Conservation (phyloP, 23 tunicate species). For the Halocynthia roretzi region DNA sequence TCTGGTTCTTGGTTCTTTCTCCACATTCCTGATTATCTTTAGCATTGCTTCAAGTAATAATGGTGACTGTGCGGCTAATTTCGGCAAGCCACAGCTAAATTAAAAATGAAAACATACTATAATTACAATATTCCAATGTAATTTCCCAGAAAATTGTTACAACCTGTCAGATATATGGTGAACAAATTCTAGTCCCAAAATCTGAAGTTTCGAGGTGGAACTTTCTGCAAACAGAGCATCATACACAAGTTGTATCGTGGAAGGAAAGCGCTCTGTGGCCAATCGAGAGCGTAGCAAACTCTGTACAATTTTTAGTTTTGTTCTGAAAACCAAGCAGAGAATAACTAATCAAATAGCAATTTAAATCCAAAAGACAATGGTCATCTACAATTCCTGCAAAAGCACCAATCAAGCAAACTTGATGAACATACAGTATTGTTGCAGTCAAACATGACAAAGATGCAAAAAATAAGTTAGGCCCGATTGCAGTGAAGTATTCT, state of each 20-base stretch:
- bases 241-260: conserved; percentile 50
- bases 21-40: conserved; percentile 36
- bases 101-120: neutral
- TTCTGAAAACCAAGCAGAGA: conserved; percentile 19
- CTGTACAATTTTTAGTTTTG: conserved; percentile 54
- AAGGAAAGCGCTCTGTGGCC: conserved; percentile 54
- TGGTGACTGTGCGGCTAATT: conserved; percentile 29
- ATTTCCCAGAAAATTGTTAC: neutral
- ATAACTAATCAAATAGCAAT: neutral
- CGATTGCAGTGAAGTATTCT: no score
- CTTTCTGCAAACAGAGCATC: conserved; percentile 71
- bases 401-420: no score
- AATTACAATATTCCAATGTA: neutral
- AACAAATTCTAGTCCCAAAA: conserved; percentile 55
- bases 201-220: conserved; percentile 37
- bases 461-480: no score
- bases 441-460: no score
- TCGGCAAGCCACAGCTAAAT: conserved; percentile 4
- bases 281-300: conserved; percentile 41
- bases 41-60: conserved; percentile 51
- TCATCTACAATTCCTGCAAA: no score
- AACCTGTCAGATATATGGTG: conserved; percentile 58
- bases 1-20: conserved; percentile 17
- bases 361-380: no score
- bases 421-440: no score